Conservation (phyloP, 2,113 vertebrate species). For the Scartelaos histophorus region DNA sequence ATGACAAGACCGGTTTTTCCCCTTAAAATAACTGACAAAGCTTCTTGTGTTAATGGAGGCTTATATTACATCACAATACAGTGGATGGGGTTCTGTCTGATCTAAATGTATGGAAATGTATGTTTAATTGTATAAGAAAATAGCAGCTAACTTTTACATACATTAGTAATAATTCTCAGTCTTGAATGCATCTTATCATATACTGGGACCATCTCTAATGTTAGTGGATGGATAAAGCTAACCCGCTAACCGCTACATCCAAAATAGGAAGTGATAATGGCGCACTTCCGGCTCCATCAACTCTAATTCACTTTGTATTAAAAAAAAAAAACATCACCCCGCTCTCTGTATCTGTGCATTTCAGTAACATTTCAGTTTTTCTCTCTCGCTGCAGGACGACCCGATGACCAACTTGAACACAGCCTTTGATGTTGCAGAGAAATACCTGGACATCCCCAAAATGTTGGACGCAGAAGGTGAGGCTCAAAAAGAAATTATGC, state of each 20-base stretch:
- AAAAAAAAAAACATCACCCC: no score
- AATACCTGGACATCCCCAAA: constrained; percentile 93
- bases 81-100: no score
- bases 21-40: background rate
- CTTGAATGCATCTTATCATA: background rate
- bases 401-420: constrained; percentile 93
- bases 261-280: no score
- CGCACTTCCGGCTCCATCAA: no score
- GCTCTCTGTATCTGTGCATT: background rate
- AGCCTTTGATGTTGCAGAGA: constrained; percentile 93
- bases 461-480: constrained; percentile 96
- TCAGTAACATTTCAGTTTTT: background rate
- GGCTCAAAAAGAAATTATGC: background rate
- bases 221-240: no score
- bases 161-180: no score
- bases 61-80: background rate
- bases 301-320: no score
- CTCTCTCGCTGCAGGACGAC: constrained; percentile 78
- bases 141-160: no score
- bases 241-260: no score
- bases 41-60: background rate
- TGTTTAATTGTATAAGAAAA: no score
- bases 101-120: background rate
- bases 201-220: background rate
- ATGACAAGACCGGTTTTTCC: background rate